Evolutionary conservation across 2,888 invertebrate species (phyloP).

Genomic region (Zele albiditarsus): DNA sequence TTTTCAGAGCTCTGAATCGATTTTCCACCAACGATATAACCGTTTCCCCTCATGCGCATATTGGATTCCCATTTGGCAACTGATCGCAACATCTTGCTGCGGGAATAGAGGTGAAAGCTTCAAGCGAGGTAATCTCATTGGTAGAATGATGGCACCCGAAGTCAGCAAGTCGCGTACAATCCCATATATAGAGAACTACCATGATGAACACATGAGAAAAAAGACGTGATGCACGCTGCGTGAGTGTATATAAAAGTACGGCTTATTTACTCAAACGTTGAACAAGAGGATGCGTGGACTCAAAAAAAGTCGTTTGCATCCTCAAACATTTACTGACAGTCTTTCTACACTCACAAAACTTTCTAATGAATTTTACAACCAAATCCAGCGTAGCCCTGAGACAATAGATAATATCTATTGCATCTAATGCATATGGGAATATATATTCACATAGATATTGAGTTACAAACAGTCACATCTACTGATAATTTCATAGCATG

Average conservation of each 20-base stretch:
- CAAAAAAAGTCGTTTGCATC: too few species aligned
- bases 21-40: background rate
- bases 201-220: constrained; percentile 38
- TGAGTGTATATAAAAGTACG: constrained; percentile 47
- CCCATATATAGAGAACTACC: constrained; percentile 33
- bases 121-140: constrained; percentile 45
- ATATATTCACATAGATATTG: too few species aligned
- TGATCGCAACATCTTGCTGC: constrained; percentile 35
- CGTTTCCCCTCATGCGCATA: constrained; percentile 23
- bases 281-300: too few species aligned
- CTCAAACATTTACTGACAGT: too few species aligned
- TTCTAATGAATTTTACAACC: too few species aligned
- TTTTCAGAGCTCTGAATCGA: constrained; percentile 19
- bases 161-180: constrained; percentile 61
- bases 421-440: too few species aligned
- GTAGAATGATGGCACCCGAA: constrained; percentile 58
- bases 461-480: too few species aligned
- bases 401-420: too few species aligned
- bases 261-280: too few species aligned
- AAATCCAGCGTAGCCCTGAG: too few species aligned
- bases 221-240: constrained; percentile 23
- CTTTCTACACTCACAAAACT: too few species aligned
- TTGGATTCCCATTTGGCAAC: constrained; percentile 42
- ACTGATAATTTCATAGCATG: too few species aligned
- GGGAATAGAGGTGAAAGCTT: constrained; percentile 24